Percentiles rank a stretch among this genome's conserved stretches.
Conservation (phyloP, 2,888 invertebrate genomes). For the Pseudococcus longispinus region DNA sequence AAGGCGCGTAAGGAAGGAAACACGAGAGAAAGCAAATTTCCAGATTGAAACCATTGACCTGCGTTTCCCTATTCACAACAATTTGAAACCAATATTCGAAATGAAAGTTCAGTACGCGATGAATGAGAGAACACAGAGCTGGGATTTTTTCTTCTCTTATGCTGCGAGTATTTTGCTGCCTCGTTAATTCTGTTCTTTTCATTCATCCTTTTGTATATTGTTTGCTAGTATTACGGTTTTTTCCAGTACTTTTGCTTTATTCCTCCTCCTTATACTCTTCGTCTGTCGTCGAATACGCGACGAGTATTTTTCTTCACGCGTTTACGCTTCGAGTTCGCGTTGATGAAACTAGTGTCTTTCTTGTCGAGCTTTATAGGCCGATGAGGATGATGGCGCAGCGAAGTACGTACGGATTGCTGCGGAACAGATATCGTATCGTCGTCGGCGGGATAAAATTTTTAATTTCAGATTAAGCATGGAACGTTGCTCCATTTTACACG, state of each 20-base stretch:
- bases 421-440: neutral
- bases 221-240: constrained; percentile 20
- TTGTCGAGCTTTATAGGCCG: neutral
- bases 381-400: neutral
- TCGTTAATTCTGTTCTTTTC: constrained; percentile 52
- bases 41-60: constrained; percentile 50
- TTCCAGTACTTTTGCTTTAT: neutral
- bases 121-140: neutral
- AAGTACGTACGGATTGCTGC: neutral
- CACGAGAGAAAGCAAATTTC: constrained; percentile 17
- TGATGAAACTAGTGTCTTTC: constrained; percentile 42
- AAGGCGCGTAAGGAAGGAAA: neutral
- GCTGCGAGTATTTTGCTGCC: constrained; percentile 49
- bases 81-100: constrained; percentile 54
- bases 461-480: constrained; percentile 47
- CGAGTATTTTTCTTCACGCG: constrained; percentile 40
- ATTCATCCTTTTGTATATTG: constrained; percentile 41
- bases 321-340: constrained; percentile 49
- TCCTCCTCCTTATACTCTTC: neutral
- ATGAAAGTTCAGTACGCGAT: constrained; percentile 44
- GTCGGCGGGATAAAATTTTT: constrained; percentile 42
- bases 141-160: neutral
- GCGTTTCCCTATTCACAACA: constrained; percentile 25
- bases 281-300: neutral
- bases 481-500: constrained; percentile 32